phyloP scores from a whole-genome alignment of 2,113 vertebrate genomes.

The Tor tambroides region DNA sequence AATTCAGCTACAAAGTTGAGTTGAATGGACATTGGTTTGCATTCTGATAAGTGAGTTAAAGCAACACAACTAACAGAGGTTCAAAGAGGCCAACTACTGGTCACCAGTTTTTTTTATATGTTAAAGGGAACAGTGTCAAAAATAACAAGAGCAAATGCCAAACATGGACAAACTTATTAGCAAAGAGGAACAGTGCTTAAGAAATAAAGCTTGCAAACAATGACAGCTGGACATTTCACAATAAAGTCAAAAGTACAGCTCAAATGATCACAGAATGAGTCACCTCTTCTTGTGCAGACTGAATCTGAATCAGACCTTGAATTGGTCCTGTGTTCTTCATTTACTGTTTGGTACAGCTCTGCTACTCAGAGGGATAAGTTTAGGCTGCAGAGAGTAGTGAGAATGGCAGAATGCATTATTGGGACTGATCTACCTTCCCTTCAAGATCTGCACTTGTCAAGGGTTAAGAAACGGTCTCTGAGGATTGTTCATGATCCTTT shows the following conservation, averaged over 20 bases:
- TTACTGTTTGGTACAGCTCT: no score
- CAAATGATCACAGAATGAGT: background rate
- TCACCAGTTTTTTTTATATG: background rate
- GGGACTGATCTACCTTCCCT: no score
- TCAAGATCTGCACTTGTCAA: no score
- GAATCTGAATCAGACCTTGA: no score
- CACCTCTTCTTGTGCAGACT: background rate
- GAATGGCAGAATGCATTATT: no score
- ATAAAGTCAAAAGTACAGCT: background rate
- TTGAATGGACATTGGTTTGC: background rate
- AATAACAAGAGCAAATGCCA: slow-evolving; percentile 1
- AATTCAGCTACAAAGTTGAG: background rate
- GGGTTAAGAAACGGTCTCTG: no score
- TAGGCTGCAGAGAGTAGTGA: no score
- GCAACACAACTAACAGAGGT: background rate
- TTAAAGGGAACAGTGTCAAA: background rate
- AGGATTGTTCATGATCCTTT: no score
- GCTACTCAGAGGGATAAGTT: no score
- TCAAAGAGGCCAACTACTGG: background rate
- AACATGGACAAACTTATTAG: background rate
- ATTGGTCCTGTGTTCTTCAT: no score
- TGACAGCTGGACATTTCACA: background rate
- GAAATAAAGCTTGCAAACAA: background rate
- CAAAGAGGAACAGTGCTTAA: background rate
- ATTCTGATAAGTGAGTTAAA: background rate